These are phyloP conservation scores for Mythimna pallens DNA, from an alignment of 2,888 invertebrate species.

Conservation along the genomic window DNA sequence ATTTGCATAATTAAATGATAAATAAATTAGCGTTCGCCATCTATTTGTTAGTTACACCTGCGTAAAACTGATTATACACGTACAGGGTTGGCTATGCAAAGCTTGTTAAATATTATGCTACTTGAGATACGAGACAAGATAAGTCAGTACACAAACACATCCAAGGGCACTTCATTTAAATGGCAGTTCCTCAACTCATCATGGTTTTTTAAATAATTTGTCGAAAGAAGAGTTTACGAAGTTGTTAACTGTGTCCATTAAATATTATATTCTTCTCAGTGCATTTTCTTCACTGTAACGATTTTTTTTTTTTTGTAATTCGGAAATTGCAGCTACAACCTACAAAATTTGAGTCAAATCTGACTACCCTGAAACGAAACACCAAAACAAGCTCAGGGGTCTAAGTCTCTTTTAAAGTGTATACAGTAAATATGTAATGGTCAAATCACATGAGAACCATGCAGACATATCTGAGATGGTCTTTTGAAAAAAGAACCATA, in stretches of 20 bases:
- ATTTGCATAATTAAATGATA: constrained; percentile 36
- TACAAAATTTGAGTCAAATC: not conserved
- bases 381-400: too few relatives aligned
- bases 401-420: too few relatives aligned
- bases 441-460: too few relatives aligned
- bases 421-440: too few relatives aligned
- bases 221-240: too few relatives aligned
- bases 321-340: not conserved
- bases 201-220: not conserved
- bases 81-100: constrained; percentile 22
- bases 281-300: too few relatives aligned
- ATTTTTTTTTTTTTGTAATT: too few relatives aligned
- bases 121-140: constrained; percentile 36
- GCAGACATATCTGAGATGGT: too few relatives aligned
- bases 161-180: constrained; percentile 21
- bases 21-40: constrained; percentile 36
- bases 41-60: constrained; percentile 42
- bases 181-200: not conserved
- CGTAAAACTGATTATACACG: constrained; percentile 36
- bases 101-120: constrained; percentile 39
- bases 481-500: too few relatives aligned
- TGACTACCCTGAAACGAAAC: too few relatives aligned
- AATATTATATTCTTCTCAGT: too few relatives aligned
- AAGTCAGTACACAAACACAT: constrained; percentile 32
- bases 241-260: too few relatives aligned